phyloP scores from a whole-genome alignment of 30 jellyfish, hydroid and myxozoan species.

The Cassiopea xamachana region DNA sequence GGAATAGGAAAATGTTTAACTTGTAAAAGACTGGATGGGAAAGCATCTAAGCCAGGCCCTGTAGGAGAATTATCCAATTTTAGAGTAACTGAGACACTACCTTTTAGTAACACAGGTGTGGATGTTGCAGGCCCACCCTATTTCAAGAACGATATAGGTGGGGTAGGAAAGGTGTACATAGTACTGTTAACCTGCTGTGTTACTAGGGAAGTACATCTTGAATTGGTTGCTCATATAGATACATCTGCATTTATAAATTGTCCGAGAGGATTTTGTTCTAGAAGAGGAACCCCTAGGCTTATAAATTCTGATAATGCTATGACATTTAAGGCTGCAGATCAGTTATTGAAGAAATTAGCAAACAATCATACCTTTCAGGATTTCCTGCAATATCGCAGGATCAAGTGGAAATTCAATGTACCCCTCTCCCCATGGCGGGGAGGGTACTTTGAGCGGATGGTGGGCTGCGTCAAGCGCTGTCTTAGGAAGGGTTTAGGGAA shows the following conservation, averaged over 20 bases:
- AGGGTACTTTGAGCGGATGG: slow-evolving; percentile 56
- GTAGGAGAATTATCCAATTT: slow-evolving; percentile 46
- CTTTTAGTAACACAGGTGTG: slow-evolving; percentile 60
- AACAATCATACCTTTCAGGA: slow-evolving; percentile 40
- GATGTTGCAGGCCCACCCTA: slow-evolving; percentile 72
- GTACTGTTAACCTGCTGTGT: slow-evolving; percentile 57
- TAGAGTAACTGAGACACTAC: slow-evolving; percentile 55
- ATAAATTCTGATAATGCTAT: slow-evolving; percentile 64
- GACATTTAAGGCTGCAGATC: slow-evolving; percentile 68
- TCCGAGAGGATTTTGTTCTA: slow-evolving; percentile 70
- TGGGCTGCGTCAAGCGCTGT: slow-evolving; percentile 51
- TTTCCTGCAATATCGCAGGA: slow-evolving; percentile 23
- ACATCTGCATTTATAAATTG: slow-evolving; percentile 40
- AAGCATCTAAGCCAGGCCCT: slow-evolving; percentile 38
- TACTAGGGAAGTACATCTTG: slow-evolving; percentile 59
- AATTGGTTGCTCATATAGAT: slow-evolving; percentile 44
- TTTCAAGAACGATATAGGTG: slow-evolving; percentile 50
- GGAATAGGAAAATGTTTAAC: slow-evolving; percentile 49
- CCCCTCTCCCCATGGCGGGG: slow-evolving; percentile 74
- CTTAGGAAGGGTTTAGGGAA: slow-evolving; percentile 41
- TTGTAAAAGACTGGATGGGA: slow-evolving; percentile 54
- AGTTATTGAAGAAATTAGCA: slow-evolving; percentile 33
- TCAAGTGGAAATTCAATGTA: slow-evolving; percentile 44
- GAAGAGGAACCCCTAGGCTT: slow-evolving; percentile 76
- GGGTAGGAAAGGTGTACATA: slow-evolving; percentile 44